phyloP scores from a whole-genome alignment of 2,113 vertebrate genomes.

The Barbus barbus region DNA sequence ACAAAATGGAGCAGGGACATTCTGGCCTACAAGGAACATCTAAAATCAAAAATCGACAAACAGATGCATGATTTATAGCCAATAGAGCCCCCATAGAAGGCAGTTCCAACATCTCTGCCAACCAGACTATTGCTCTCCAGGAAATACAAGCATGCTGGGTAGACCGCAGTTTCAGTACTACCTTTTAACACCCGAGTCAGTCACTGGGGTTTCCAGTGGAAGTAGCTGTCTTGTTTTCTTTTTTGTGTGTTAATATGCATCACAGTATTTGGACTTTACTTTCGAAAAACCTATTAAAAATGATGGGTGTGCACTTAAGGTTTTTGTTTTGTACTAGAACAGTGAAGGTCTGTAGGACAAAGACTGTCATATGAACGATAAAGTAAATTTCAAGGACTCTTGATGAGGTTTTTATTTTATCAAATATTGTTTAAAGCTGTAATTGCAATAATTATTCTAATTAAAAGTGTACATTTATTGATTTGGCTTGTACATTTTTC shows the following conservation, averaged over 20 bases:
- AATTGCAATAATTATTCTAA: constrained; percentile 60
- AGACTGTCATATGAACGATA: constrained; percentile 15
- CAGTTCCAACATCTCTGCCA: neutral
- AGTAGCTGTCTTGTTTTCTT: constrained; percentile 10
- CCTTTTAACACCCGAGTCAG: neutral
- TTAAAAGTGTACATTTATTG: constrained; percentile 46
- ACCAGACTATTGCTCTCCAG: neutral
- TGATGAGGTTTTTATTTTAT: constrained; percentile 55
- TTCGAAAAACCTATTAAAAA: constrained; percentile 29
- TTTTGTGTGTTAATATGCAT: constrained; percentile 12
- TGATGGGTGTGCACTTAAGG: constrained; percentile 36
- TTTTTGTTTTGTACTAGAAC: neutral
- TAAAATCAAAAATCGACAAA: constrained; percentile 91
- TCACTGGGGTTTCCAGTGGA: constrained; percentile 6
- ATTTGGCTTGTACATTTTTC: neutral
- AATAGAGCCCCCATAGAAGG: neutral
- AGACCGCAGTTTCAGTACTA: neutral
- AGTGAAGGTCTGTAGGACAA: neutral
- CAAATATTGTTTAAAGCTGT: constrained; percentile 63
- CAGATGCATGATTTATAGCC: constrained; percentile 81
- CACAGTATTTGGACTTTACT: constrained; percentile 18
- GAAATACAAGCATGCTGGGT: constrained; percentile 24
- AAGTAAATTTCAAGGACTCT: too few relatives aligned
- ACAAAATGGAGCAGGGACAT: constrained; percentile 94
- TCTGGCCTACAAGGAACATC: constrained; percentile 95